Base-by-base conservation (phyloP, 2,113 vertebrate species). In the Cyanistes caeruleus region DNA sequence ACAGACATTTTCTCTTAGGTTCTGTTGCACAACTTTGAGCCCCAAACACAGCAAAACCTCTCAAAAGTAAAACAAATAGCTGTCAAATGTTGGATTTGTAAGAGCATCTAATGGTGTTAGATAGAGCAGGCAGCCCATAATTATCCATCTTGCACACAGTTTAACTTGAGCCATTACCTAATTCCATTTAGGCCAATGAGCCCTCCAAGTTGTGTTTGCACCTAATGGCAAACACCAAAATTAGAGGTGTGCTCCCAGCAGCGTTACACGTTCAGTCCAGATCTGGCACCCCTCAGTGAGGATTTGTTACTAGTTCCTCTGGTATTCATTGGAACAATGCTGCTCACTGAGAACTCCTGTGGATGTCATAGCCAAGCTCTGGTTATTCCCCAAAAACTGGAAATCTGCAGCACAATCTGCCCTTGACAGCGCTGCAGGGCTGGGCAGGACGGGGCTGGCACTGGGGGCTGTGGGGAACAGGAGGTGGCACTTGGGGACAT, bases 101-200 rank as follows among this genome's bases (percentile, higher is more conserved):
- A 43, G 44, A 67, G 56, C 73, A 67, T 48, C 91, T 84, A 25
- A 94, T 35, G 91, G 25, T 22, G 84, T 88, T 35, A 82, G 81
- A 33, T 13, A 80, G 53, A 95, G 55, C 43, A 63, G 74, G 20
- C 82, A 95, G 74, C 89, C 92, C 81, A 74, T 91, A 93, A 95
- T 97, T 91, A 69, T 41, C 4, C 62, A 20, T 82, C 52, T 74
- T 81, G 27, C 83, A 24, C 10, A 5, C 51, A 33, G 41, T n/a
- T 62, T 88, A 68, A 68, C 84, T 80, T 43, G 39, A 62, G 80
- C 77, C 79, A 67, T 75, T 63, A 44, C 77, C 87, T 75, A 80
- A 96, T 95, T 84, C 90, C 73, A 85, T 67, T n/a, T 31, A 82
- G 83, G 77, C 65, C 87, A 60, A 22, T 3, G 76, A 88, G 58